A percentile compares a stretch with the other conserved stretches of the same genome.
Conservation (phyloP, 2,797 vertebrate species). For the Enteromius paludinosus region DNA sequence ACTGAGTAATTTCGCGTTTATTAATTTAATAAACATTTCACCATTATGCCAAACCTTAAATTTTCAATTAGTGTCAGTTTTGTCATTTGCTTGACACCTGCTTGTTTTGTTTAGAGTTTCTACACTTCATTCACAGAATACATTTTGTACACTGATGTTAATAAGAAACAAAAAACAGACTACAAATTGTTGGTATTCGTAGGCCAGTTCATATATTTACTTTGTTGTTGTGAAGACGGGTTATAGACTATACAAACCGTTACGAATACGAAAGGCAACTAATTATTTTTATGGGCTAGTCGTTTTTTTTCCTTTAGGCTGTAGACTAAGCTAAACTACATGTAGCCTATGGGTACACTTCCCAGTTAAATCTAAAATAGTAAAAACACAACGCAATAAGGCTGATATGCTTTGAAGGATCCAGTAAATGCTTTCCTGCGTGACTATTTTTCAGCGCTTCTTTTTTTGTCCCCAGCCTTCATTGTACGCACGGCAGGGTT, state of each 20-base stretch:
- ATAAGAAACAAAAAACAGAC: not conserved
- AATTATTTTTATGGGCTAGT: not conserved
- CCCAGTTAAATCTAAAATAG: not conserved
- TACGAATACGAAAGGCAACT: not conserved
- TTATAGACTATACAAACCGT: not conserved
- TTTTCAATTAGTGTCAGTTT: not conserved
- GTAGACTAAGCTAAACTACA: not conserved
- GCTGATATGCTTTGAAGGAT: not conserved
- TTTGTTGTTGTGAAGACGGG: not conserved
- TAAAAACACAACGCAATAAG: not conserved
- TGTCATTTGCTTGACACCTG: not conserved
- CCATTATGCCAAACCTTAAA: not conserved
- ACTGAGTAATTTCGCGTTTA: not conserved
- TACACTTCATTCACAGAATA: not conserved
- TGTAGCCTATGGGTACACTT: not conserved
- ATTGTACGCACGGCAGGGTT: constrained; percentile 40
- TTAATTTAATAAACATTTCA: not conserved
- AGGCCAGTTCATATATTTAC: not conserved
- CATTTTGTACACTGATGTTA: not conserved
- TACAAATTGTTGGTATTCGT: not conserved
- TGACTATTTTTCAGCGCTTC: constrained; percentile 5
- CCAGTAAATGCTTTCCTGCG: constrained; percentile 36
- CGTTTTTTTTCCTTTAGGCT: not conserved
- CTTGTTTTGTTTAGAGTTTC: not conserved
- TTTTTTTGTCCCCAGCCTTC: constrained; percentile 24